phyloP scores from a whole-genome alignment of 2,797 vertebrate species.

The Urophycis tenuis region DNA sequence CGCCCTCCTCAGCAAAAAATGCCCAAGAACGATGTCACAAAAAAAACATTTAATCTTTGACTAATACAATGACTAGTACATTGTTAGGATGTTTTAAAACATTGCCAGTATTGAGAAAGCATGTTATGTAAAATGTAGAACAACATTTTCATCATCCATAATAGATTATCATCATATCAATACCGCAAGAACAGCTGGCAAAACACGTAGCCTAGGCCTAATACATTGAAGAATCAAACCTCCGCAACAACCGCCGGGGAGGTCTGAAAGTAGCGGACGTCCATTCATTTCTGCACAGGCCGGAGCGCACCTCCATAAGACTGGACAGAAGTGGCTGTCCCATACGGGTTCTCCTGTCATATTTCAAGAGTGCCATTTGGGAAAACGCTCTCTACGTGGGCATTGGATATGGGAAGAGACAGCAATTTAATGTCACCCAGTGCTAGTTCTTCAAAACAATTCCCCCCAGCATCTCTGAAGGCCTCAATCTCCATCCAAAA shows the following conservation, averaged over 20 bases:
- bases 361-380: conserved; percentile 12
- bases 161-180: no score
- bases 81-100: no score
- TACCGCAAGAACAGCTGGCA: no score
- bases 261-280: not conserved
- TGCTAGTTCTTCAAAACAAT: not conserved
- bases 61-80: no score
- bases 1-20: no score
- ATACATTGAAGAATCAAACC: conserved; percentile 6
- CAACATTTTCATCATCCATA: no score
- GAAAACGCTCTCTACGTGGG: conserved; percentile 16
- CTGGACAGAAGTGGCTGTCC: conserved; percentile 13
- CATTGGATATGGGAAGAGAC: not conserved
- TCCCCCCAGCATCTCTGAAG: conserved; percentile 3
- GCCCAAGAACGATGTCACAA: no score
- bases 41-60: no score
- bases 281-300: not conserved
- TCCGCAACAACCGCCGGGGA: conserved; percentile 9
- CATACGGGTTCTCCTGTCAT: conserved; percentile 17
- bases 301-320: conserved; percentile 7
- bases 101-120: no score
- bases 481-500: conserved; percentile 18
- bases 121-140: no score
- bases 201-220: no score
- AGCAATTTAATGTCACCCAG: conserved; percentile 11